Evolutionary conservation across 2,113 vertebrate genomes (phyloP).

Genomic region (Zingel zingel): DNA sequence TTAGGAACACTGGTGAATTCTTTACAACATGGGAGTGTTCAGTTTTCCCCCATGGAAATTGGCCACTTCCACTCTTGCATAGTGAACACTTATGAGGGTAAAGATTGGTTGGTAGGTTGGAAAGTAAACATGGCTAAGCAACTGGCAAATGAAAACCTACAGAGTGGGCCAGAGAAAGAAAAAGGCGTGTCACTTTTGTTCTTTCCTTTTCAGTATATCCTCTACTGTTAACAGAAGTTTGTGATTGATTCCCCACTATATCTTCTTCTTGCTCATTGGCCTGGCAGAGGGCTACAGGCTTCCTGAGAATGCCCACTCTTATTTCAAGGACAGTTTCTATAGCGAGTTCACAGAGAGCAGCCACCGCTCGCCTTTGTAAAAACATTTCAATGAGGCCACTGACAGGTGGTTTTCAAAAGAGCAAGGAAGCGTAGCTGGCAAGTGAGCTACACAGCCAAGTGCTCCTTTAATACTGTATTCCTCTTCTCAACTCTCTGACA

Average conservation of each 20-base stretch:
- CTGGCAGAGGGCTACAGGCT: slow-evolving; percentile 53
- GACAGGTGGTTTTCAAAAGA: slow-evolving; percentile 76
- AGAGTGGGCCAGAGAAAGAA: slow-evolving; percentile 1
- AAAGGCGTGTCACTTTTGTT: slow-evolving; percentile 15
- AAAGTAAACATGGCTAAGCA: slow-evolving; percentile 32
- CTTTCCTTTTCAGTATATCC: slow-evolving; percentile 23
- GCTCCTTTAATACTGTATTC: slow-evolving; percentile 51
- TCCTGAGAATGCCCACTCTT: slow-evolving; percentile 60
- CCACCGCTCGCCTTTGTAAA: slow-evolving; percentile 59
- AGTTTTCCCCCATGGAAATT: slow-evolving; percentile 35
- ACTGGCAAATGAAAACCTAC: slow-evolving; percentile 26
- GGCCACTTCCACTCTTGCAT: slow-evolving; percentile 42
- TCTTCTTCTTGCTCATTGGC: slow-evolving; percentile 51
- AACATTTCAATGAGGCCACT: slow-evolving; percentile 76
- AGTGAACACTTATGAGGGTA: slow-evolving; percentile 41
- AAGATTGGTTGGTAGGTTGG: slow-evolving; percentile 24
- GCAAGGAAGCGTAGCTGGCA: slow-evolving; percentile 63
- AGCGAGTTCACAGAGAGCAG: slow-evolving; percentile 48
- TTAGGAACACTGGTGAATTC: slow-evolving; percentile 8
- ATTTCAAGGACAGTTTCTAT: slow-evolving; percentile 69
- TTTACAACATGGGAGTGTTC: slow-evolving; percentile 24
- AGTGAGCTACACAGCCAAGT: slow-evolving; percentile 57
- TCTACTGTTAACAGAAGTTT: slow-evolving; percentile 42
- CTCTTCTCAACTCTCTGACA: slow-evolving; percentile 53
- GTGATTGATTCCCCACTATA: slow-evolving; percentile 51